Percentiles rank a stretch among this genome's conserved stretches.
phyloP scores from a whole-genome alignment of 2,888 invertebrate genomes.

The Epinotia bilunana region DNA sequence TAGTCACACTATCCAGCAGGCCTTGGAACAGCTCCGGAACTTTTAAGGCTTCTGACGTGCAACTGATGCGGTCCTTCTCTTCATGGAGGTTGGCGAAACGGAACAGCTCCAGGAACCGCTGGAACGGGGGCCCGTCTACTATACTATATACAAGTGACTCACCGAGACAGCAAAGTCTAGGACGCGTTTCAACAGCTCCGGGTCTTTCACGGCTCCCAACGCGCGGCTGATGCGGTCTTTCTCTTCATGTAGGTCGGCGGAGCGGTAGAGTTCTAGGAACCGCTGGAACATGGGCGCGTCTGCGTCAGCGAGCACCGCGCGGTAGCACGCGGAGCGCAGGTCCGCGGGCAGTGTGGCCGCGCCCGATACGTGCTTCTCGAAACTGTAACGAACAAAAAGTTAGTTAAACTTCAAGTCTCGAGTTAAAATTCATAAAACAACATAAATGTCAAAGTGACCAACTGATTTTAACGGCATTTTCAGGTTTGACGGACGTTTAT shows the following conservation, averaged over 20 bases:
- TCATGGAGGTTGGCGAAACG: slow-evolving; percentile 94
- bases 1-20: too few species aligned
- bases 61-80: slow-evolving; percentile 95
- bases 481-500: too few species aligned
- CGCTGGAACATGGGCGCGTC: slow-evolving; percentile 89
- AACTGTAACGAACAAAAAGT: slow-evolving; percentile 66
- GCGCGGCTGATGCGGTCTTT: slow-evolving; percentile 95
- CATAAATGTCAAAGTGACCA: too few species aligned
- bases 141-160: slow-evolving; percentile 59
- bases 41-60: slow-evolving; percentile 91
- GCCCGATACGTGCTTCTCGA: slow-evolving; percentile 87
- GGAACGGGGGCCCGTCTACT: slow-evolving; percentile 80
- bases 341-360: slow-evolving; percentile 90
- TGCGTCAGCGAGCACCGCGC: slow-evolving; percentile 89
- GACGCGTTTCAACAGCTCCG: slow-evolving; percentile 88
- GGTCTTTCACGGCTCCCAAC: slow-evolving; percentile 91
- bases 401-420: not conserved
- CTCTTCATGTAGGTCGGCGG: slow-evolving; percentile 96
- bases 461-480: too few species aligned
- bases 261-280: slow-evolving; percentile 92
- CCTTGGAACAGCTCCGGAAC: slow-evolving; percentile 83
- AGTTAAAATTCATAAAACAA: too few species aligned
- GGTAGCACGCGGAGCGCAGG: slow-evolving; percentile 93
- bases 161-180: slow-evolving; percentile 93
- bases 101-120: slow-evolving; percentile 90